Base-by-base conservation (phyloP, 1,140 invertebrate species). In the Pararge aegeria region DNA sequence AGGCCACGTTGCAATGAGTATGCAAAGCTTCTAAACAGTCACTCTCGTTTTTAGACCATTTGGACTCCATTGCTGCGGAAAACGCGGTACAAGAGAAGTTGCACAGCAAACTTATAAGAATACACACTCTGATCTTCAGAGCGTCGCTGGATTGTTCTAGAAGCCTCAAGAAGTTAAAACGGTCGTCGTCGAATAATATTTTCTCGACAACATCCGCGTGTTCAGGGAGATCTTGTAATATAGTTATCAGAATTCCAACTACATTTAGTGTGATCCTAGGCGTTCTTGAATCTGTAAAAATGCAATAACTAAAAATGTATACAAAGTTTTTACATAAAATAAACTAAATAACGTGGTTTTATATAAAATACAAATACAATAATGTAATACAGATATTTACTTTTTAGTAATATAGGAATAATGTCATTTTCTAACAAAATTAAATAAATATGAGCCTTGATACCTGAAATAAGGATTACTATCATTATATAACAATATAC, bases 171-270 rank as follows among this genome's bases (percentile, higher is more conserved):
- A 95, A 87, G 58, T 93, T 91, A 15, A 94, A 90, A 5, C 79
- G 80, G 2, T 87, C 58, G 55, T 80, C 73, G 12, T 90, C 89
- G 40, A 94, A 92, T 0, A 95, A 75, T 55, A 96, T 93, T 65
- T 93, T 93, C 70, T 95, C 94, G 0, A 96, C 93, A 0, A 96
- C 90, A 55, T 94, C 93, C 0, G 92, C 92, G 74, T 96, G 95
- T 73, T 95, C 94, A 0, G 95, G 94, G 5, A 94, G 81, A 50
- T 93, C 93, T 62, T 95, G 92, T 5, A 97, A 73, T n/a, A 96
- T 91, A 10, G 94, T 94, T 68, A 93, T 94, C 5, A 97, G 89
- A 27, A 96, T 91, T 0, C 95, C 93, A 7, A 96, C 68, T 21
- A 95, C 80, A 80, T 95, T 93, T 37, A 92, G 74, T n/a, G 93